Percentiles rank a stretch among this genome's conserved stretches.
These are phyloP conservation scores for Nothoprocta pentlandii DNA, from an alignment of 2,113 vertebrate species.

Conservation along the genomic window DNA sequence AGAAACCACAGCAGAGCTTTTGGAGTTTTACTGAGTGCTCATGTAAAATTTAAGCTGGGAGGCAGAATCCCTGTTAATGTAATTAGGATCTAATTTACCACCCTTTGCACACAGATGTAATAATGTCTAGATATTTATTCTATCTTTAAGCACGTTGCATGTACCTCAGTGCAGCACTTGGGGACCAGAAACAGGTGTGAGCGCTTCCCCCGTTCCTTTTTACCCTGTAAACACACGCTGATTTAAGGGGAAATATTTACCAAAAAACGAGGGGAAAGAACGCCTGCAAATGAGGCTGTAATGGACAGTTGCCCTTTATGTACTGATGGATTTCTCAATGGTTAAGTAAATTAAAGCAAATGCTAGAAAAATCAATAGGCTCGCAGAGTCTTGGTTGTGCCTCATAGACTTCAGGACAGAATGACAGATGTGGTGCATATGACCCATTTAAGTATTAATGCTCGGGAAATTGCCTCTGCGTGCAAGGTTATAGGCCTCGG, in stretches of 20 bases:
- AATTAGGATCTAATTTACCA: slow-evolving; percentile 97
- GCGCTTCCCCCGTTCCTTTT: slow-evolving; percentile 89
- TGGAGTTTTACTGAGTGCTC: slow-evolving; percentile 86
- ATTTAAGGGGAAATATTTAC: slow-evolving; percentile 84
- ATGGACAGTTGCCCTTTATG: slow-evolving; percentile 90
- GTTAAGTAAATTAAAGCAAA: slow-evolving; percentile 92
- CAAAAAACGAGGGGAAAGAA: slow-evolving; percentile 74
- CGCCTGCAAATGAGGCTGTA: slow-evolving; percentile 85
- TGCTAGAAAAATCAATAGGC: slow-evolving; percentile 90
- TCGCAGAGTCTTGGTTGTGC: slow-evolving; percentile 88
- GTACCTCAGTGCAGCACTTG: slow-evolving; percentile 84
- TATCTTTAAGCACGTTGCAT: slow-evolving; percentile 85
- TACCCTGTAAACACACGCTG: slow-evolving; percentile 82
- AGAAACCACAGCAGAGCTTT: slow-evolving; percentile 91
- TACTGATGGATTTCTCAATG: slow-evolving; percentile 89
- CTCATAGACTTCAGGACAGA: slow-evolving; percentile 90
- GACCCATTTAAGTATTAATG: slow-evolving; percentile 89
- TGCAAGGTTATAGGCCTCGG: slow-evolving; percentile 83
- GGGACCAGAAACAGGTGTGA: slow-evolving; percentile 97
- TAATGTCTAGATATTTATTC: slow-evolving; percentile 87
- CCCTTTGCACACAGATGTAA: slow-evolving; percentile 92
- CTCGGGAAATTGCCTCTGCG: slow-evolving; percentile 82
- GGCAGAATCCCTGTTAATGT: slow-evolving; percentile 96
- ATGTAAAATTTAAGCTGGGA: slow-evolving; percentile 93
- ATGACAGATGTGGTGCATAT: slow-evolving; percentile 91